Evolutionary conservation across 2,797 vertebrate genomes (phyloP).

Genomic region (Clangula hyemalis): DNA sequence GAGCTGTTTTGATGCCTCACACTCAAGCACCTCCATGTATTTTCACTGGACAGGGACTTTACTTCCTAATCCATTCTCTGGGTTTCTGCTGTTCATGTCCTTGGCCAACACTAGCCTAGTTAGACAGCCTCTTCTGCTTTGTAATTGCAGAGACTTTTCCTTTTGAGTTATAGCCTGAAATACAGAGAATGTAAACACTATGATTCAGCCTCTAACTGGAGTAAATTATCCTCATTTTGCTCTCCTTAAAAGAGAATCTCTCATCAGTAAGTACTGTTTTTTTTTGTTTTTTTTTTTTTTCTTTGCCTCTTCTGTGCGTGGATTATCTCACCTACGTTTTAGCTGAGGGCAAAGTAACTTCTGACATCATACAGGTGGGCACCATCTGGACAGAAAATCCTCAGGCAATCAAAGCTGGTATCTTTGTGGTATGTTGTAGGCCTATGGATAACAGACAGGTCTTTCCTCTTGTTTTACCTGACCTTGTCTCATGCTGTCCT

Average conservation of each 20-base stretch:
- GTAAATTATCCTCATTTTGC: conserved; percentile 52
- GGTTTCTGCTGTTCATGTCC: not conserved
- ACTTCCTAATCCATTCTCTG: not conserved
- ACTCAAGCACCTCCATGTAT: not conserved
- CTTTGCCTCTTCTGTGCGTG: conserved; percentile 5
- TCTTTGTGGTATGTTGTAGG: conserved; percentile 38
- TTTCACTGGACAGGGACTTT: not conserved
- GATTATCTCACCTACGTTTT: conserved; percentile 49
- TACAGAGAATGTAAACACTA: conserved; percentile 47
- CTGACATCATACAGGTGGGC: conserved; percentile 38
- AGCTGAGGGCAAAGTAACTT: conserved; percentile 40
- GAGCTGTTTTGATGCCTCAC: not conserved
- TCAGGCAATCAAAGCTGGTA: not conserved
- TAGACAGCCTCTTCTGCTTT: conserved; percentile 10
- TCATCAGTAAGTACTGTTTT: conserved; percentile 11
- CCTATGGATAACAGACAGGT: conserved; percentile 28
- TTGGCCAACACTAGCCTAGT: not conserved
- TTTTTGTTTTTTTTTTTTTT: not conserved
- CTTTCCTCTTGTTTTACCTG: conserved; percentile 42
- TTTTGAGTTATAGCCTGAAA: conserved; percentile 57
- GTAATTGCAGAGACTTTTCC: conserved; percentile 27
- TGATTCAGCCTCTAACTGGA: conserved; percentile 63
- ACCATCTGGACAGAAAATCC: conserved; percentile 62
- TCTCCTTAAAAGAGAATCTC: conserved; percentile 47
- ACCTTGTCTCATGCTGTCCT: conserved; percentile 32